phyloP scores from a whole-genome alignment of 2,888 invertebrate genomes.

The Aelia acuminata region DNA sequence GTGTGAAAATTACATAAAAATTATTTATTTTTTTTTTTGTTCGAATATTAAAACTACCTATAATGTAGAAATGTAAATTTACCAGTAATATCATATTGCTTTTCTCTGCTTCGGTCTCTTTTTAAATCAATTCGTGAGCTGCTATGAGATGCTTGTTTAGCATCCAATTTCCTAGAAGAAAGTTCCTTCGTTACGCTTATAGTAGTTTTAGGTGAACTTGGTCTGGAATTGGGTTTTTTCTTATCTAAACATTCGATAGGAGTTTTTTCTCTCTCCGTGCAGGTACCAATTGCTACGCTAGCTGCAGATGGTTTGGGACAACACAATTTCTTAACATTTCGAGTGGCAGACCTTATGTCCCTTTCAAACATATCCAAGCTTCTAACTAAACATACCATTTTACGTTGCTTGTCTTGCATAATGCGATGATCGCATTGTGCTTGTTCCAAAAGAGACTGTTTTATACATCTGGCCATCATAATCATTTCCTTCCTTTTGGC shows the following conservation, averaged over 20 bases:
- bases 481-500: slow-evolving; percentile 36
- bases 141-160: background rate
- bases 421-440: slow-evolving; percentile 29
- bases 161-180: background rate
- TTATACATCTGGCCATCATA: slow-evolving; percentile 33
- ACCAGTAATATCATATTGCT: slow-evolving; percentile 13
- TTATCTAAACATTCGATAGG: background rate
- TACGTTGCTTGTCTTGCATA: slow-evolving; percentile 34
- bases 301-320: background rate
- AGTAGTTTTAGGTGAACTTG: background rate
- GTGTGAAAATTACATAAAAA: no score
- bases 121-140: background rate
- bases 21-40: no score
- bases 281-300: background rate
- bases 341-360: background rate
- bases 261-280: background rate
- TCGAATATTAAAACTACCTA: no score
- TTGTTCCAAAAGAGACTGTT: slow-evolving; percentile 38
- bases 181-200: background rate
- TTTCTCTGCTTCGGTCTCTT: background rate
- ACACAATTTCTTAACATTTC: slow-evolving; percentile 1
- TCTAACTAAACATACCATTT: slow-evolving; percentile 24
- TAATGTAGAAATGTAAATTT: no score
- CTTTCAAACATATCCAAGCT: slow-evolving; percentile 56
- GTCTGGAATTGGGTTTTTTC: background rate